Conservation (phyloP, 2,888 invertebrate species). For the Micropterix aruncella region DNA sequence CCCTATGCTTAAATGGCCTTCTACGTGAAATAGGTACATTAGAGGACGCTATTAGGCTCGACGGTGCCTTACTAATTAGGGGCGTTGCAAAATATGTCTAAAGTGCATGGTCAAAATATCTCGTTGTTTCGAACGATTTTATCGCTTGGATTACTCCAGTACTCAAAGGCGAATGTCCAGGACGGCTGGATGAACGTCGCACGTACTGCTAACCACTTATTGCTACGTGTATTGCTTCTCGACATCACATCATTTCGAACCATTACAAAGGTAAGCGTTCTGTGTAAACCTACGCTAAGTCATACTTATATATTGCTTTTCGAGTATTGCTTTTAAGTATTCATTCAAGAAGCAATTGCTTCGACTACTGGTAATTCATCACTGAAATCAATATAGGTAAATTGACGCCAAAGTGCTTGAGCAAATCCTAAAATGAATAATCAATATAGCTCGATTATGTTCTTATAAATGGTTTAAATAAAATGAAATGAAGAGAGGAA, state of each 20-base stretch:
- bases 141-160: background rate
- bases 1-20: background rate
- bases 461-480: too few relatives aligned
- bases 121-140: background rate
- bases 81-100: background rate
- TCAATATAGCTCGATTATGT: too few relatives aligned
- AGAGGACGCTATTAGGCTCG: background rate
- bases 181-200: background rate
- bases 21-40: background rate
- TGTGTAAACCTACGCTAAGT: background rate
- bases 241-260: background rate
- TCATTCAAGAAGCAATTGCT: too few relatives aligned
- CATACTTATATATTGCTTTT: background rate
- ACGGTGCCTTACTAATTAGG: too few relatives aligned
- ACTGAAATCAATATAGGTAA: too few relatives aligned
- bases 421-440: too few relatives aligned
- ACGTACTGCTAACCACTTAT: background rate
- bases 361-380: too few relatives aligned
- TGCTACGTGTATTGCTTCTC: background rate
- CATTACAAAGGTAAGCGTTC: background rate
- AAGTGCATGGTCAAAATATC: background rate
- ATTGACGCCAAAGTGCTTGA: too few relatives aligned
- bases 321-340: background rate
- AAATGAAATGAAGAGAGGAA: too few relatives aligned
- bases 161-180: background rate